Evolutionary conservation across 2,888 invertebrate species (phyloP).

Genomic region (Mactromeris polynyma): DNA sequence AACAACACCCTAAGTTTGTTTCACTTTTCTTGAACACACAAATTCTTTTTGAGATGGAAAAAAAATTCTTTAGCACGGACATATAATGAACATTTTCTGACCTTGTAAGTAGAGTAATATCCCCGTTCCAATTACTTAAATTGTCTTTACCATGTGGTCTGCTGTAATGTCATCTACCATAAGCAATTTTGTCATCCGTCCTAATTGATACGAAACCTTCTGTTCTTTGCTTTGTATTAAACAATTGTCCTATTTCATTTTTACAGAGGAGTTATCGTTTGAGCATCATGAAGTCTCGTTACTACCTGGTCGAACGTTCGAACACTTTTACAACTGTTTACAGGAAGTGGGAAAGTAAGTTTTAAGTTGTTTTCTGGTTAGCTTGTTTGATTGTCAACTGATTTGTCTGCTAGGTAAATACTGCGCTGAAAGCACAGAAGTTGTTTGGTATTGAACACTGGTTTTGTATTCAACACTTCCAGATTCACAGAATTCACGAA

Average conservation of each 20-base stretch:
- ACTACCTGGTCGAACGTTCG: constrained; percentile 93
- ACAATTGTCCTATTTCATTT: neutral
- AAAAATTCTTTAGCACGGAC: neutral
- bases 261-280: constrained; percentile 81
- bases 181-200: neutral
- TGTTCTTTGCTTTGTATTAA: neutral
- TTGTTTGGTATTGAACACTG: too few relatives aligned
- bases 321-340: constrained; percentile 94
- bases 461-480: too few relatives aligned
- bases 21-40: neutral
- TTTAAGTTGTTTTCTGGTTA: neutral
- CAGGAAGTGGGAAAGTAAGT: constrained; percentile 97
- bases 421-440: too few relatives aligned
- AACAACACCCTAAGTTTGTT: neutral
- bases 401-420: too few relatives aligned
- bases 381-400: too few relatives aligned
- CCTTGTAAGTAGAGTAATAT: neutral
- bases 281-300: constrained; percentile 91
- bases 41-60: neutral
- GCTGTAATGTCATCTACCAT: neutral
- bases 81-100: neutral
- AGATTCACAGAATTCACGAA: too few relatives aligned
- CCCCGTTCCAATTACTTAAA: neutral
- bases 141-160: neutral
- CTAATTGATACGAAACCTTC: neutral